Evolutionary conservation across 2,888 invertebrate genomes (phyloP), one percentile per base, ranked within the genome.

Genomic region (Drosophila multiciliata): DNA sequence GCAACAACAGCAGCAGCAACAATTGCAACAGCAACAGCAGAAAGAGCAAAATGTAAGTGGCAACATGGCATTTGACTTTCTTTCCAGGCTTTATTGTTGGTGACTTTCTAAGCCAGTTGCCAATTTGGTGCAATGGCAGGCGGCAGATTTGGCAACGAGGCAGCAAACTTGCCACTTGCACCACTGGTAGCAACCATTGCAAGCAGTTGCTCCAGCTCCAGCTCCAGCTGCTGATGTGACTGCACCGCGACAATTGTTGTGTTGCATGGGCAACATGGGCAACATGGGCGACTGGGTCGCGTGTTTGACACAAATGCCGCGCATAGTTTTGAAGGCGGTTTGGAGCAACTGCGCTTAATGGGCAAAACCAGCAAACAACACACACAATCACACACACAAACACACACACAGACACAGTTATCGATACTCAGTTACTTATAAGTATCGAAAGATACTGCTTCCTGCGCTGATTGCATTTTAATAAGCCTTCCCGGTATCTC

Each of bases 291-390:
- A 85, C 85, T 86, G 85, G 87, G 85, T 90, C 87, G 90, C 87
- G 87, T 89, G 90, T 88, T 87, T 87, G 87, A 87, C 87, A 87
- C 87, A 87, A 90, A 87, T 87, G 87, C 87, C 82, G 60, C 82
- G 75, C 79, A 87, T 87, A 87, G 90, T 87, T 87, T 88, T 86
- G 90, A 87, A 90, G 90, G 88, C 82, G 90, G 88, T 89, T 85
- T 70, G 75, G 71, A 74, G 74, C 84, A 73, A 73, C 80, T 78
- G 68, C 85, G 82, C 73, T 70, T 86, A 89, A 80, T 89, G 87
- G 87, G 82, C 85, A 87, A 80, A 84, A 79, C 87, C 76, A 81
- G 76, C 78, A 23, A 15, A 0, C 45, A 45, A 40, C 29, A 38
- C 8, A 55, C 17, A 54, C n/a, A 69, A 60, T 59, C 65, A 58